phyloP scores from a whole-genome alignment of 1,140 invertebrate species.

The Sycophila sp. region DNA sequence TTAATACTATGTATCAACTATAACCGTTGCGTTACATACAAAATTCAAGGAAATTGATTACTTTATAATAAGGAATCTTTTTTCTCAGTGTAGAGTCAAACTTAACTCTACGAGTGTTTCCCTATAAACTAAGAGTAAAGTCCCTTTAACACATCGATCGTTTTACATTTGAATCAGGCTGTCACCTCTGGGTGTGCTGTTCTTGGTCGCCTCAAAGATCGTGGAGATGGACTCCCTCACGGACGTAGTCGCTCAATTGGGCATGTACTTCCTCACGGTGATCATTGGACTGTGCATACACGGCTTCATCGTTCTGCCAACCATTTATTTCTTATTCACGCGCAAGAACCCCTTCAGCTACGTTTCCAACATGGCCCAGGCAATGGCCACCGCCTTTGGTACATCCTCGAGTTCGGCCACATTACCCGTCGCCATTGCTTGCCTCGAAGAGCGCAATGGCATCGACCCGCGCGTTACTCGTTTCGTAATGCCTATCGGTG shows the following conservation, averaged over 20 bases:
- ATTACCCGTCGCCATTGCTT: constrained; percentile 78
- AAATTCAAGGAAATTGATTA: too few species aligned
- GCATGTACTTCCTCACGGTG: constrained; percentile 85
- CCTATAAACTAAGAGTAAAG: too few species aligned
- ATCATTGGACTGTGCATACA: constrained; percentile 82
- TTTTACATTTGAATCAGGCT: constrained; percentile 67
- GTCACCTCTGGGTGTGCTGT: constrained; percentile 85
- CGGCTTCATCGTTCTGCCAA: constrained; percentile 79
- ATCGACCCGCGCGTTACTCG: constrained; percentile 80
- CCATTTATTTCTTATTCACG: constrained; percentile 74
- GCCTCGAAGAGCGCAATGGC: constrained; percentile 81
- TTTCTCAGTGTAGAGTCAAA: too few species aligned
- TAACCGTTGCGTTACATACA: too few species aligned
- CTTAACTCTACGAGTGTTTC: too few species aligned
- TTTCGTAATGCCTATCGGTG: constrained; percentile 88
- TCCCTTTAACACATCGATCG: too few species aligned
- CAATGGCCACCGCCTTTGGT: constrained; percentile 81
- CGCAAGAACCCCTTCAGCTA: constrained; percentile 75
- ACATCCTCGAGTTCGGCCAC: constrained; percentile 82
- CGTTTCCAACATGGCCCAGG: constrained; percentile 78
- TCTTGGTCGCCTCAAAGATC: constrained; percentile 83
- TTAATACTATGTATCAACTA: too few species aligned
- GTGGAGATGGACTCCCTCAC: constrained; percentile 81
- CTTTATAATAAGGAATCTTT: too few species aligned
- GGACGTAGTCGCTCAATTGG: constrained; percentile 78